Percentiles rank a stretch among this genome's conserved stretches.
Evolutionary conservation across 2,888 invertebrate genomes (phyloP).

Genomic region (Hydrotaea diabolus): DNA sequence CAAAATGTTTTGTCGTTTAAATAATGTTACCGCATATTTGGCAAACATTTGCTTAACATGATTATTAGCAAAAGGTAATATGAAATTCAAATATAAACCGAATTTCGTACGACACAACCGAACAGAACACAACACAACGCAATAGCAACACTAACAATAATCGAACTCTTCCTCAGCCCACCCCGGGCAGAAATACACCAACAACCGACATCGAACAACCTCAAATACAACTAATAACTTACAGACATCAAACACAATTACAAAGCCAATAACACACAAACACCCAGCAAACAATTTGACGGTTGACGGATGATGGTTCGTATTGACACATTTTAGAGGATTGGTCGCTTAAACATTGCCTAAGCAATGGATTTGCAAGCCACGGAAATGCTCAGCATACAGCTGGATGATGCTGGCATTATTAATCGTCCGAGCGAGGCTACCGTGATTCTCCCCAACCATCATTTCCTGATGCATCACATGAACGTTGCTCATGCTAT

Average conservation of each 20-base stretch:
- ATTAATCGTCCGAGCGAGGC: too few species aligned
- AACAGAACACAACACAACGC: constrained; percentile 3
- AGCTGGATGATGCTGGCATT: too few species aligned
- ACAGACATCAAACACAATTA: constrained; percentile 78
- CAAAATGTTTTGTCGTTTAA: constrained; percentile 50
- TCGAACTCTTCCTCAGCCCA: background rate
- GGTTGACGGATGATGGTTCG: too few species aligned
- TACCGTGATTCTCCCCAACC: too few species aligned
- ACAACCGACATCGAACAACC: constrained; percentile 46
- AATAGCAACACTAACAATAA: constrained; percentile 11
- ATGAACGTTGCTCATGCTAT: too few species aligned
- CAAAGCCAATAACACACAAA: constrained; percentile 75
- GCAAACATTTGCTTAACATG: constrained; percentile 78
- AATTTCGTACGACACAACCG: background rate
- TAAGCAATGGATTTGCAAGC: too few species aligned
- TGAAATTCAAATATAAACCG: constrained; percentile 40
- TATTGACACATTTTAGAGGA: too few species aligned
- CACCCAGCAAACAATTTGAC: too few species aligned
- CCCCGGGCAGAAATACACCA: background rate
- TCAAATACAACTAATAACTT: constrained; percentile 73
- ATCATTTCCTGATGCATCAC: too few species aligned
- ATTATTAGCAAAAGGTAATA: constrained; percentile 74
- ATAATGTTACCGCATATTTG: constrained; percentile 75
- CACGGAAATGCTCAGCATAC: too few species aligned
- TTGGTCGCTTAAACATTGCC: too few species aligned